Evolutionary conservation across 1,140 invertebrate species (phyloP).

Genomic region (Nasonia giraulti): DNA sequence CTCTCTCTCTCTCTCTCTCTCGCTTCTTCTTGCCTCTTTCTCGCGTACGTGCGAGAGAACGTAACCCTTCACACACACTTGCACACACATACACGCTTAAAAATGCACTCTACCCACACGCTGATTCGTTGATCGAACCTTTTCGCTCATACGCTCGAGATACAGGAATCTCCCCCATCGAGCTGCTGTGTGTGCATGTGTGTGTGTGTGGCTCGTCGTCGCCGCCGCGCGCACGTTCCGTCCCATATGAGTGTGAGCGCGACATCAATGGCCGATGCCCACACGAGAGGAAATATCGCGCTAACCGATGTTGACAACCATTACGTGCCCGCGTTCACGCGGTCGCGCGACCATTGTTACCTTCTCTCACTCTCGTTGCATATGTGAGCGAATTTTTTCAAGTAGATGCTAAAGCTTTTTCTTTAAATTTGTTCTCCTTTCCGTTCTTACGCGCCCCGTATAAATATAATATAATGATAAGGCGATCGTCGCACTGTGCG

Average conservation of each 20-base stretch:
- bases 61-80: slow-evolving; percentile 21
- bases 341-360: slow-evolving; percentile 36
- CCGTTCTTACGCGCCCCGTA: neutral
- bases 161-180: slow-evolving; percentile 32
- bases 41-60: slow-evolving; percentile 7
- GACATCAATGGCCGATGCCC: slow-evolving; percentile 68
- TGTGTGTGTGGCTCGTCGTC: neutral
- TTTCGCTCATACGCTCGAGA: neutral
- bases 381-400: neutral
- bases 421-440: neutral
- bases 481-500: neutral
- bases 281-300: slow-evolving; percentile 69
- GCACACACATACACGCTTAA: slow-evolving; percentile 24
- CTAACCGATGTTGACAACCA: slow-evolving; percentile 72
- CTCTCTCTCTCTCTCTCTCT: slow-evolving; percentile 1
- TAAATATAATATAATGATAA: slow-evolving; percentile 3
- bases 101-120: slow-evolving; percentile 15
- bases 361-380: neutral
- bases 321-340: slow-evolving; percentile 56
- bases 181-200: neutral
- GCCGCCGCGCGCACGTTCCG: no score
- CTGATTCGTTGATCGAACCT: slow-evolving; percentile 18
- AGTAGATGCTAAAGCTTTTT: slow-evolving; percentile 10
- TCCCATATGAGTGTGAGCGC: neutral
- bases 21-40: slow-evolving; percentile 19